Conservation (phyloP, 2,888 invertebrate genomes). For the Drosophila nr. medialis region DNA sequence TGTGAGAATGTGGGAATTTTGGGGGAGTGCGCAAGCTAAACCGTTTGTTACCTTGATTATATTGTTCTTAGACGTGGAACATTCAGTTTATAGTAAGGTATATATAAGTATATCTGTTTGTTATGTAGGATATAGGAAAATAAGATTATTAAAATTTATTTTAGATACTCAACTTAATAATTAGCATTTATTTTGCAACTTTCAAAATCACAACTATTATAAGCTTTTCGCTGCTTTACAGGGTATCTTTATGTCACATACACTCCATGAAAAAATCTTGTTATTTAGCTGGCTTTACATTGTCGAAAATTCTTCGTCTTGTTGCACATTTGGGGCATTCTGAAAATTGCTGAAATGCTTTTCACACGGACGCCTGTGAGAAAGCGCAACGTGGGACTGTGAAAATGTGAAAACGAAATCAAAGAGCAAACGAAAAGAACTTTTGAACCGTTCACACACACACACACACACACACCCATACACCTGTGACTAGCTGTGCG, state of each 20-base stretch:
- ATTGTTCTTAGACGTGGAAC: neutral
- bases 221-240: neutral
- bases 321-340: constrained; percentile 55
- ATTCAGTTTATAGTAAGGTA: neutral
- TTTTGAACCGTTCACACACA: constrained; percentile 7
- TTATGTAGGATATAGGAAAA: too few species aligned
- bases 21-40: neutral
- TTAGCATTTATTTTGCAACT: neutral
- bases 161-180: neutral
- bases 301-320: constrained; percentile 68
- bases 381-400: constrained; percentile 72
- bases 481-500: constrained; percentile 29
- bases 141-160: neutral
- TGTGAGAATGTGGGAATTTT: neutral
- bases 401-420: constrained; percentile 40
- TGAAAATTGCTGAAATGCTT: constrained; percentile 73
- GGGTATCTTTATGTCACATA: constrained; percentile 5
- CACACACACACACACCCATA: neutral
- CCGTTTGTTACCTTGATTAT: neutral
- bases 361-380: constrained; percentile 81
- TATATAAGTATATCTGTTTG: neutral
- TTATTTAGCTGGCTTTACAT: constrained; percentile 46
- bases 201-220: neutral
- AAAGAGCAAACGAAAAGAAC: constrained; percentile 32
- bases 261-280: neutral